Percentiles rank a stretch among this genome's conserved stretches.
phyloP scores from a whole-genome alignment of 2,113 vertebrate species.

The Aramus guarauna region DNA sequence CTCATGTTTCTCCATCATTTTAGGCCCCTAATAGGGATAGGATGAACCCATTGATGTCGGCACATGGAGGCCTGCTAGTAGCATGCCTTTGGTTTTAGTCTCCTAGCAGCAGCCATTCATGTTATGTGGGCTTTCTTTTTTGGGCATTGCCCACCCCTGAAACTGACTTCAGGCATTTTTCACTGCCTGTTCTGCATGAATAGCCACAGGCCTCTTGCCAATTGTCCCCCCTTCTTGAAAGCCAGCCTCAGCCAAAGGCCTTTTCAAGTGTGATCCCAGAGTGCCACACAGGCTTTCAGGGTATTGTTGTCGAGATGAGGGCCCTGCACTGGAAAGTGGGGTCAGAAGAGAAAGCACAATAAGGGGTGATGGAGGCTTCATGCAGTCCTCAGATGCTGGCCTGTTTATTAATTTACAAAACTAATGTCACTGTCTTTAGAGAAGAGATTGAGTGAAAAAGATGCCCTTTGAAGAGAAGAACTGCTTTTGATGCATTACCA shows the following conservation, averaged over 20 bases:
- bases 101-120: conserved; percentile 80
- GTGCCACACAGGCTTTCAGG: conserved; percentile 80
- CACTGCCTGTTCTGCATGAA: conserved; percentile 81
- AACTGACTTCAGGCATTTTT: conserved; percentile 79
- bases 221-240: conserved; percentile 74
- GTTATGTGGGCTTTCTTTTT: conserved; percentile 76
- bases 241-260: conserved; percentile 73
- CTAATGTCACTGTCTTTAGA: conserved; percentile 65
- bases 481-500: conserved; percentile 52
- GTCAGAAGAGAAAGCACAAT: conserved; percentile 75
- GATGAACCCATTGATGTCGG: conserved; percentile 73
- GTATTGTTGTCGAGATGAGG: conserved; percentile 74
- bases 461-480: conserved; percentile 55
- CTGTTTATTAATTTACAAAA: conserved; percentile 75
- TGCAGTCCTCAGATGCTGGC: conserved; percentile 67
- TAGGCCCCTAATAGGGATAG: conserved; percentile 72
- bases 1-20: conserved; percentile 83
- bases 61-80: conserved; percentile 67
- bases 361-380: conserved; percentile 67
- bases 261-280: conserved; percentile 78
- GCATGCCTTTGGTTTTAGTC: conserved; percentile 77
- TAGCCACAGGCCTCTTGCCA: conserved; percentile 81
- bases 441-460: conserved; percentile 64
- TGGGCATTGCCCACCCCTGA: conserved; percentile 81
- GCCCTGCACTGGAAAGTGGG: conserved; percentile 73